Conservation (phyloP, 2,888 invertebrate species). For the Muschampia plurimacula region DNA sequence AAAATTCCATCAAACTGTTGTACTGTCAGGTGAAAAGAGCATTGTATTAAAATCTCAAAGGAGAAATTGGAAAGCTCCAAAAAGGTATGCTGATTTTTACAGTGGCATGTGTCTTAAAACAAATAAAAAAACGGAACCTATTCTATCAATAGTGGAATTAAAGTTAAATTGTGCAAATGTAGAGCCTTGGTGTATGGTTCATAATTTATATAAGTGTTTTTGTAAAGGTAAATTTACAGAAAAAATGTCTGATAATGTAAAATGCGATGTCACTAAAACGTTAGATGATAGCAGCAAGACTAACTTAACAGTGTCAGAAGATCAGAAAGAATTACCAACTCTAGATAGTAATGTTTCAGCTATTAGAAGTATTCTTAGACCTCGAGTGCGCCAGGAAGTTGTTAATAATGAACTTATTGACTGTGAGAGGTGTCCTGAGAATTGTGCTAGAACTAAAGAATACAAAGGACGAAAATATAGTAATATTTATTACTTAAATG, state of each 20-base stretch:
- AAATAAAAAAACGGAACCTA: slow-evolving; percentile 51
- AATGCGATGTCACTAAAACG: slow-evolving; percentile 37
- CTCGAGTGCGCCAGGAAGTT: not conserved
- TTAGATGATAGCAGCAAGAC: not conserved
- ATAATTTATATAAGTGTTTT: slow-evolving; percentile 88
- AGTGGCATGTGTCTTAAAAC: slow-evolving; percentile 61
- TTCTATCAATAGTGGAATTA: slow-evolving; percentile 55
- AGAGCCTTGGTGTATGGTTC: slow-evolving; percentile 88
- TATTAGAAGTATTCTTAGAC: slow-evolving; percentile 4
- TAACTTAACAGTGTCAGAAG: slow-evolving; percentile 3
- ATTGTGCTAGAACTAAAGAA: slow-evolving; percentile 59
- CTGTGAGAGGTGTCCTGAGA: not conserved
- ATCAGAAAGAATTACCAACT: not conserved
- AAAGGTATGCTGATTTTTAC: slow-evolving; percentile 86
- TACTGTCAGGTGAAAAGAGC: slow-evolving; percentile 87
- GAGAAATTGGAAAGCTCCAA: slow-evolving; percentile 86
- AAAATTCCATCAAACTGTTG: slow-evolving; percentile 90
- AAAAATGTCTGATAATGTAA: slow-evolving; percentile 21
- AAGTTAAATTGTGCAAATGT: slow-evolving; percentile 74
- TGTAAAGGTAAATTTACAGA: slow-evolving; percentile 82
- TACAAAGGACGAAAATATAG: slow-evolving; percentile 64
- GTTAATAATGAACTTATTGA: not conserved
- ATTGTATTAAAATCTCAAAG: slow-evolving; percentile 86
- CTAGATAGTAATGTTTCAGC: not conserved
- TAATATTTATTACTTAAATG: slow-evolving; percentile 60